Evolutionary conservation across 2,797 vertebrate genomes (phyloP).

Genomic region (Telmatherina bonti): DNA sequence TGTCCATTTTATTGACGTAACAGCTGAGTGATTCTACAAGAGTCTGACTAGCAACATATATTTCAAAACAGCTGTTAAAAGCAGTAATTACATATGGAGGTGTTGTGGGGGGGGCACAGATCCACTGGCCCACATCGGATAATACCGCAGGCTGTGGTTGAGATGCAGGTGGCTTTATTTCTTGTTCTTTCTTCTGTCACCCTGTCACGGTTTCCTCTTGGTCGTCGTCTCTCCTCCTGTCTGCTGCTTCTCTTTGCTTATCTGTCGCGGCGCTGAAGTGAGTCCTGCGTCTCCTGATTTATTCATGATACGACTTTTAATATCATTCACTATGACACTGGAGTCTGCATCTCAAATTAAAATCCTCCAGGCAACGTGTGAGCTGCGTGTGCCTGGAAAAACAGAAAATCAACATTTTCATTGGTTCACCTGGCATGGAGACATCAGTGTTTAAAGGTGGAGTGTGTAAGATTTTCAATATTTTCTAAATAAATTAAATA

Average conservation of each 20-base stretch:
- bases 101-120: conserved; percentile 26
- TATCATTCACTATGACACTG: conserved; percentile 85
- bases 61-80: conserved; percentile 24
- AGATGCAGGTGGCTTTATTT: conserved; percentile 58
- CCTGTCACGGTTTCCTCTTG: conserved; percentile 24
- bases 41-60: conserved; percentile 37
- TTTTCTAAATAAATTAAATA: no score
- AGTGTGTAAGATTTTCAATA: no score
- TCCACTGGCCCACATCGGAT: conserved; percentile 50
- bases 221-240: conserved; percentile 42
- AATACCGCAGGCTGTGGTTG: conserved; percentile 41
- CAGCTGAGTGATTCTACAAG: conserved; percentile 53
- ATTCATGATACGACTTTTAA: conserved; percentile 86
- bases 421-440: conserved; percentile 33
- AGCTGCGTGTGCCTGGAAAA: conserved; percentile 20
- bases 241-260: conserved; percentile 68
- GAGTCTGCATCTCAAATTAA: conserved; percentile 84
- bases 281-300: conserved; percentile 83
- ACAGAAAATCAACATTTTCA: conserved; percentile 39
- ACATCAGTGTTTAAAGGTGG: conserved; percentile 61
- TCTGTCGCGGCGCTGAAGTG: conserved; percentile 80
- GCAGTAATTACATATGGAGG: conserved; percentile 38
- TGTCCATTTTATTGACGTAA: conserved; percentile 40
- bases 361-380: conserved; percentile 80
- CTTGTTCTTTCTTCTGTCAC: conserved; percentile 42